Conservation (phyloP, 2,113 vertebrate genomes). For the Bagarius yarrelli region DNA sequence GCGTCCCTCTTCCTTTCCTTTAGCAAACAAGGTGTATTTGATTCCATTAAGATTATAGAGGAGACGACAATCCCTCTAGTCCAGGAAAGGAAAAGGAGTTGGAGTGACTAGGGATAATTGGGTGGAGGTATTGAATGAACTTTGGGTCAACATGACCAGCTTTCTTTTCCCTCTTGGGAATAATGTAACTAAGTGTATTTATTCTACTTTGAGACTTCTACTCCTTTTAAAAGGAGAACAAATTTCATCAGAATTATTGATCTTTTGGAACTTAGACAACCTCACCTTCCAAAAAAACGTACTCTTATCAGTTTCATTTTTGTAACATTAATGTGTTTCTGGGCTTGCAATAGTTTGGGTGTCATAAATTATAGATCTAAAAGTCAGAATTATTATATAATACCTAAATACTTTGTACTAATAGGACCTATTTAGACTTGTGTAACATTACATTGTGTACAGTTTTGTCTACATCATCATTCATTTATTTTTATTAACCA, state of each 20-base stretch:
- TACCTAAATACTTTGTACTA: background rate
- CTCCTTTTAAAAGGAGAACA: background rate
- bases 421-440: background rate
- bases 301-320: background rate
- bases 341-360: background rate
- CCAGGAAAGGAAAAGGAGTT: slow-evolving; percentile 50
- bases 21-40: background rate
- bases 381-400: background rate
- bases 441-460: too few relatives aligned
- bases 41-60: background rate
- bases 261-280: background rate
- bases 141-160: slow-evolving; percentile 41
- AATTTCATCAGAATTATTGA: background rate
- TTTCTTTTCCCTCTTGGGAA: background rate
- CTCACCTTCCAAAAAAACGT: background rate
- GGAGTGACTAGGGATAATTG: background rate
- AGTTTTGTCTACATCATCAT: background rate
- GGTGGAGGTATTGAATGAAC: background rate
- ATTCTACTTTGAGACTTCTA: background rate
- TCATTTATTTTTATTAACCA: background rate
- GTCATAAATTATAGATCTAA: too few relatives aligned
- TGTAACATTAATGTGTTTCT: background rate
- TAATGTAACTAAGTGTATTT: background rate
- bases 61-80: background rate
- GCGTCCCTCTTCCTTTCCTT: background rate